phyloP scores from a whole-genome alignment of 2,113 vertebrate genomes.

The Gymnocephalus cernua region DNA sequence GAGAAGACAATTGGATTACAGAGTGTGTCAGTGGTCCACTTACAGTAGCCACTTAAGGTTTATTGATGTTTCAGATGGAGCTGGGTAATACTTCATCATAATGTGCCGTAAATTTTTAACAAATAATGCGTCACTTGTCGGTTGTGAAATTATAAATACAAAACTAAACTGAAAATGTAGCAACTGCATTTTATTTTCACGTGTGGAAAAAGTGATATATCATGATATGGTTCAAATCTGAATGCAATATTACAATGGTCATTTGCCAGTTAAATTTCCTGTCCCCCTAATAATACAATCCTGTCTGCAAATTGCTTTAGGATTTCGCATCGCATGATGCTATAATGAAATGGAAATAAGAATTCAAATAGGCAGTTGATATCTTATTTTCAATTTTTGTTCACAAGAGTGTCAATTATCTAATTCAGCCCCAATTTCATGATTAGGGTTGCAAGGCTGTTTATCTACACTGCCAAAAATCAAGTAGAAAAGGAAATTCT shows the following conservation, averaged over 20 bases:
- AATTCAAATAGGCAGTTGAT: slow-evolving; percentile 34
- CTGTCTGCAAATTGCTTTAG: not conserved
- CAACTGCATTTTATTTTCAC: slow-evolving; percentile 5
- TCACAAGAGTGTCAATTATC: slow-evolving; percentile 26
- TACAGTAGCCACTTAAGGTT: slow-evolving; percentile 48
- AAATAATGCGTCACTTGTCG: not conserved
- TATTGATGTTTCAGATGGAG: slow-evolving; percentile 46
- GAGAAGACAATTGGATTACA: slow-evolving; percentile 46
- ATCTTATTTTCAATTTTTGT: slow-evolving; percentile 40
- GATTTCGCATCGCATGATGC: slow-evolving; percentile 2
- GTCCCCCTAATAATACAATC: not conserved
- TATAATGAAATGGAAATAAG: slow-evolving; percentile 15
- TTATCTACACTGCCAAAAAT: slow-evolving; percentile 22
- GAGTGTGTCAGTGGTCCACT: slow-evolving; percentile 36
- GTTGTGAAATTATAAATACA: not conserved
- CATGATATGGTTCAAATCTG: not conserved
- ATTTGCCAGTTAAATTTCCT: not conserved
- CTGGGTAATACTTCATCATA: slow-evolving; percentile 48
- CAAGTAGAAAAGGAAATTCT: slow-evolving; percentile 14
- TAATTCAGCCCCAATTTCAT: slow-evolving; percentile 38
- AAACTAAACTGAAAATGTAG: not conserved
- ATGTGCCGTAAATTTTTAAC: slow-evolving; percentile 14
- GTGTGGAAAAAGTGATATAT: not conserved
- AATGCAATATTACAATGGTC: not conserved
- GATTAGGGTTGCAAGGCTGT: slow-evolving; percentile 20